Evolutionary conservation across 2,888 invertebrate species (phyloP).

Genomic region (Aporophyla nigra): DNA sequence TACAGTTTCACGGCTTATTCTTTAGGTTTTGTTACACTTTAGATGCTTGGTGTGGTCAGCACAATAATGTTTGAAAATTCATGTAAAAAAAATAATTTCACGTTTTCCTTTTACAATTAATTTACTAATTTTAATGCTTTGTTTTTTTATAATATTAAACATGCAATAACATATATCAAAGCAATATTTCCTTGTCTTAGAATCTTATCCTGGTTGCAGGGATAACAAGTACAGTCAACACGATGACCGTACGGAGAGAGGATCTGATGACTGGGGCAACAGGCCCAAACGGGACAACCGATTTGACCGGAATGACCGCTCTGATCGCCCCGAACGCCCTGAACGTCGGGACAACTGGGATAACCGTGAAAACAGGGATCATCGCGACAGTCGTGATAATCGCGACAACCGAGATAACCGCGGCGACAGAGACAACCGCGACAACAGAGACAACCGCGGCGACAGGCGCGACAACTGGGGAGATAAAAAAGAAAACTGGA

Average conservation of each 20-base stretch:
- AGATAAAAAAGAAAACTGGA: constrained; percentile 72
- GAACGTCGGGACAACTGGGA: constrained; percentile 54
- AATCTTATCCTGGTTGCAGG: constrained; percentile 48
- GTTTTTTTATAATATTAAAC: constrained; percentile 43
- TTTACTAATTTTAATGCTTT: constrained; percentile 47
- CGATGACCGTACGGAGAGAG: constrained; percentile 77
- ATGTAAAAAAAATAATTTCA: constrained; percentile 11
- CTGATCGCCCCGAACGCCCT: constrained; percentile 59
- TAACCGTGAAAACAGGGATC: constrained; percentile 52
- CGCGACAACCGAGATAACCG: constrained; percentile 52
- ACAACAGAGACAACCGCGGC: constrained; percentile 57
- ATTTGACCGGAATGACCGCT: constrained; percentile 53
- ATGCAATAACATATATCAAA: constrained; percentile 25
- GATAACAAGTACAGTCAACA: constrained; percentile 74
- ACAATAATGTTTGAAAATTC: constrained; percentile 49
- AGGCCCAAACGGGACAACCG: constrained; percentile 66
- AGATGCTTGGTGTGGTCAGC: constrained; percentile 77
- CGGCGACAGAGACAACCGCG: constrained; percentile 60
- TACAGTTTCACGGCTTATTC: constrained; percentile 43
- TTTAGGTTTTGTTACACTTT: constrained; percentile 59
- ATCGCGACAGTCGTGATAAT: constrained; percentile 56
- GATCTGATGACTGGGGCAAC: constrained; percentile 75
- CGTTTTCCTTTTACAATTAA: constrained; percentile 20
- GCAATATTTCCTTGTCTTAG: constrained; percentile 7
- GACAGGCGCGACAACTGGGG: constrained; percentile 72